These are phyloP conservation scores for Tiaroga cobitis DNA, from an alignment of 2,797 vertebrate species.

Conservation along the genomic window DNA sequence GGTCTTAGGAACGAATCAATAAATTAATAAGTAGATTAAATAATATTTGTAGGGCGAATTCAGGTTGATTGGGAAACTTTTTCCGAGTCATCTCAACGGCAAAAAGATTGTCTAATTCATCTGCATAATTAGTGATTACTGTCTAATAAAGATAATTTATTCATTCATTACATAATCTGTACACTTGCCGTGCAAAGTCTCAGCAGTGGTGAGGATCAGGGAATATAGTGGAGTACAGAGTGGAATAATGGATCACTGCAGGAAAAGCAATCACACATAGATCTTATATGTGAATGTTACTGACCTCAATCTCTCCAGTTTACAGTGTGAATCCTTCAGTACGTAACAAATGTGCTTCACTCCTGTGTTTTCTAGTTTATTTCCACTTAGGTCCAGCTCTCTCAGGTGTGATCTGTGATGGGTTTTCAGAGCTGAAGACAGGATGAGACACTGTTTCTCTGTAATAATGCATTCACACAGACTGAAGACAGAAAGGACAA, in stretches of 20 bases:
- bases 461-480: not conserved
- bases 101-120: not conserved
- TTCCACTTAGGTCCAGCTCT: not conserved
- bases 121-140: not conserved
- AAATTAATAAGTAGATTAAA: not conserved
- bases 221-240: not conserved
- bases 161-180: not conserved
- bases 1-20: not conserved
- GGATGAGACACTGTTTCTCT: not conserved
- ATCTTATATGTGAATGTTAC: not conserved
- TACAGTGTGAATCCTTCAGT: no score
- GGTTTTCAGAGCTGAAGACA: not conserved
- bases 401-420: constrained; percentile 20
- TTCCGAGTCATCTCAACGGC: no score
- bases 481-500: not conserved
- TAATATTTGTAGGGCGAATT: not conserved
- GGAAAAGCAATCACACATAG: constrained; percentile 23
- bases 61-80: no score
- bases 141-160: not conserved
- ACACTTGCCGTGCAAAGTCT: not conserved
- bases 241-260: not conserved
- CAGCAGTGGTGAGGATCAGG: not conserved
- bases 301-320: no score
- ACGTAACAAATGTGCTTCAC: accelerated
- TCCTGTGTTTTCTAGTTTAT: not conserved